These are phyloP conservation scores for Bombus sibiricus DNA, from an alignment of 1,140 invertebrate genomes.

Conservation along the genomic window DNA sequence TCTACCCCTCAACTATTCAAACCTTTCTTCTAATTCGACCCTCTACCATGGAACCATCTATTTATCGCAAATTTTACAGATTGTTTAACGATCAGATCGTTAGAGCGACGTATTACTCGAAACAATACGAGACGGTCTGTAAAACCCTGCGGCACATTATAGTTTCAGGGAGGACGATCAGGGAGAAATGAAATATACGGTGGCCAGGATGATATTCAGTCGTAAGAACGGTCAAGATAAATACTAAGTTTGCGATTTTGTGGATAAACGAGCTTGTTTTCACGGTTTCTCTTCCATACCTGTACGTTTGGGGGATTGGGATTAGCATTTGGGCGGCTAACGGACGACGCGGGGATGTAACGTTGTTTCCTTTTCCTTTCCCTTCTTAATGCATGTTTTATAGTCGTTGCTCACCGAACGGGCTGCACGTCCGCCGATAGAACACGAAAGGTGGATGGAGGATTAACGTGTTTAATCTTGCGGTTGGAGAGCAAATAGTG, in stretches of 20 bases:
- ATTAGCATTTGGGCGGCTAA: constrained; percentile 17
- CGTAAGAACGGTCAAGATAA: constrained; percentile 40
- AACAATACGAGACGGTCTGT: background rate
- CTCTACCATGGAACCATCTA: background rate
- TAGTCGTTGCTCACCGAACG: constrained; percentile 42
- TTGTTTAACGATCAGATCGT: background rate
- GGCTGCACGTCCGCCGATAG: constrained; percentile 30
- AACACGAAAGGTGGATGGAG: constrained; percentile 38
- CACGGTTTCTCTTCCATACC: constrained; percentile 39
- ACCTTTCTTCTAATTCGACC: background rate
- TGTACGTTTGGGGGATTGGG: constrained; percentile 37
- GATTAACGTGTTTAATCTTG: constrained; percentile 72
- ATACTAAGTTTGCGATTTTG: constrained; percentile 59
- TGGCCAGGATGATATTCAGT: constrained; percentile 27
- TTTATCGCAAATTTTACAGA: background rate
- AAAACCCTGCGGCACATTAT: background rate
- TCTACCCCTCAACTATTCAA: background rate
- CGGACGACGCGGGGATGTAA: background rate
- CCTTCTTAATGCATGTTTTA: constrained; percentile 50
- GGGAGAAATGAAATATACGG: constrained; percentile 44
- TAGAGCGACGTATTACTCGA: background rate
- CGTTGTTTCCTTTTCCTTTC: constrained; percentile 48
- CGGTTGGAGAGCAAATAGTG: constrained; percentile 65
- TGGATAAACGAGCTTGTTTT: constrained; percentile 49
- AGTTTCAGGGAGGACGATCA: background rate